Conservation (phyloP, 1,140 invertebrate genomes). For the Mycetomoellerius zeteki region DNA sequence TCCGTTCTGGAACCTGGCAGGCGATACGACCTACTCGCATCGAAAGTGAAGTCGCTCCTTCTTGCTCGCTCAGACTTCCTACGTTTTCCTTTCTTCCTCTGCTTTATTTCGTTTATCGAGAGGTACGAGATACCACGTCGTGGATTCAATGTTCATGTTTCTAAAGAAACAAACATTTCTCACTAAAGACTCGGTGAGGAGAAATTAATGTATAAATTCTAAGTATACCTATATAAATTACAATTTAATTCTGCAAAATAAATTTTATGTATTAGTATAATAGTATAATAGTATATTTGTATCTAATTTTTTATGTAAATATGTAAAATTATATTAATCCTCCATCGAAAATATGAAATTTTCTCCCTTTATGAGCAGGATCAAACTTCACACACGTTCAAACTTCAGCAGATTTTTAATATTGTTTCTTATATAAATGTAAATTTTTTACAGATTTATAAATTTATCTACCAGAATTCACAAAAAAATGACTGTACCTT, state of each 20-base stretch:
- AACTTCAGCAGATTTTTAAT: too few species aligned
- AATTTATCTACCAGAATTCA: too few species aligned
- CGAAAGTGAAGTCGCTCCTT: conserved; percentile 24
- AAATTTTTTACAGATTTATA: too few species aligned
- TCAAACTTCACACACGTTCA: too few species aligned
- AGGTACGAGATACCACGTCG: conserved; percentile 3
- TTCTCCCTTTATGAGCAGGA: too few species aligned
- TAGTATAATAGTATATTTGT: neutral
- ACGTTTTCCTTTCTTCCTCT: neutral
- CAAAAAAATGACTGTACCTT: too few species aligned
- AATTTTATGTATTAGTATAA: too few species aligned
- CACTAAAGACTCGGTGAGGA: neutral
- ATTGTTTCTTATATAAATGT: too few species aligned
- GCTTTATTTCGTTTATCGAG: conserved; percentile 6
- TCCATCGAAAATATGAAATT: too few species aligned
- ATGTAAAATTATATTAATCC: too few species aligned
- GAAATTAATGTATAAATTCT: neutral
- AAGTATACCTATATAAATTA: neutral
- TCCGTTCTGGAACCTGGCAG: conserved; percentile 59
- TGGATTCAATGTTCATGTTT: conserved; percentile 13
- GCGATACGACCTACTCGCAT: conserved; percentile 56
- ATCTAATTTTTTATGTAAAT: neutral
- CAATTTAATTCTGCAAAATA: neutral
- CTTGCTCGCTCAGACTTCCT: neutral
- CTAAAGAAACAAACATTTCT: neutral